Conservation (phyloP, 2,888 invertebrate species). For the Aporophyla lueneburgensis region DNA sequence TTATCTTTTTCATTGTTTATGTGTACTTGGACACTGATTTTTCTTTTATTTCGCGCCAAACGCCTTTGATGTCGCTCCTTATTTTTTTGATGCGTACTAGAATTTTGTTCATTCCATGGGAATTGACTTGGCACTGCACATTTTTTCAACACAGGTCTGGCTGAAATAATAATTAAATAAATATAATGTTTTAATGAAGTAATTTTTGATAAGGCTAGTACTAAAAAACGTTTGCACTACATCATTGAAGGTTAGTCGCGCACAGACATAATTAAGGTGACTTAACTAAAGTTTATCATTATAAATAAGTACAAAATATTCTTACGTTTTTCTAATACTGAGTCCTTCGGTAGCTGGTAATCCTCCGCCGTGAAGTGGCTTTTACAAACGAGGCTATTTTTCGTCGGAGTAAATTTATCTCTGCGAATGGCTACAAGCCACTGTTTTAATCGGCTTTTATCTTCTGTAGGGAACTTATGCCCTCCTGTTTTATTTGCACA, state of each 20-base stretch:
- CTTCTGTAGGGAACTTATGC: constrained; percentile 12
- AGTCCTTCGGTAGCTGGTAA: too few species aligned
- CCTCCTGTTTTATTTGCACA: constrained; percentile 16
- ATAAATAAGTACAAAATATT: too few species aligned
- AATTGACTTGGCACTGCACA: constrained; percentile 2
- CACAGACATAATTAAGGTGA: neutral
- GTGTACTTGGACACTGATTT: neutral
- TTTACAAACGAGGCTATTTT: constrained; percentile 16
- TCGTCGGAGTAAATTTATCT: constrained; percentile 29
- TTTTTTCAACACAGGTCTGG: constrained; percentile 6
- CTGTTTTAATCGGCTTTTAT: constrained; percentile 39
- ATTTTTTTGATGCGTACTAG: neutral
- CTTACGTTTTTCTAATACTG: too few species aligned
- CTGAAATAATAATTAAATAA: constrained; percentile 8
- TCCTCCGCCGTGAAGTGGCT: neutral
- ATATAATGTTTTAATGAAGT: neutral
- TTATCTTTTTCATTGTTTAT: too few species aligned
- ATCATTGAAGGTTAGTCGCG: too few species aligned
- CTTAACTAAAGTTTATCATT: constrained; percentile 6
- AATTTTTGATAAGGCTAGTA: neutral
- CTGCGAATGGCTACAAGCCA: constrained; percentile 42
- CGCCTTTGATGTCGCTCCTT: neutral
- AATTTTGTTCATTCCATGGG: neutral
- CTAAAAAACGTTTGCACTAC: neutral
- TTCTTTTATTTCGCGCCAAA: neutral